Conservation (phyloP, 2,113 vertebrate species). For the Physeter macrocephalus region DNA sequence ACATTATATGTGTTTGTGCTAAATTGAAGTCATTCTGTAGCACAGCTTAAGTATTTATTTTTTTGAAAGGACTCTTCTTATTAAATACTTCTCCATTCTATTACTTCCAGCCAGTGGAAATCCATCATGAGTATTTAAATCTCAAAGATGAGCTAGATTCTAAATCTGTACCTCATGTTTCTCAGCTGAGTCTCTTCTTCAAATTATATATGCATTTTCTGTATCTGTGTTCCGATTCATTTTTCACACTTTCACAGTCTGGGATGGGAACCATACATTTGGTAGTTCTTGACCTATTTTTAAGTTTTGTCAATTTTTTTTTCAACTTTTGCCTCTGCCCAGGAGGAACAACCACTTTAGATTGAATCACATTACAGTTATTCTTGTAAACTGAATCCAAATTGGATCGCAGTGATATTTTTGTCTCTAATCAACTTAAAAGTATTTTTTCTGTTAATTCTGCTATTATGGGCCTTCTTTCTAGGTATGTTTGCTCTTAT, state of each 20-base stretch:
- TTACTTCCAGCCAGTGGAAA: background rate
- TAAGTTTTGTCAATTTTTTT: constrained; percentile 20
- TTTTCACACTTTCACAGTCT: constrained; percentile 48
- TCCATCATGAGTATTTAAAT: constrained; percentile 41
- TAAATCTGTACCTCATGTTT: constrained; percentile 32
- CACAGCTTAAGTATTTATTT: background rate
- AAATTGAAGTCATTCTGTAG: background rate
- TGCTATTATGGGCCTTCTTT: constrained; percentile 42
- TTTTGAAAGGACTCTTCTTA: background rate
- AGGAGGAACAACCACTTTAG: constrained; percentile 5
- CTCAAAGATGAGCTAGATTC: constrained; percentile 28
- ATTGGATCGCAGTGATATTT: constrained; percentile 43
- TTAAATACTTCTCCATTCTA: background rate
- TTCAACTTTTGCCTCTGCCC: background rate
- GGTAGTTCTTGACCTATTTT: constrained; percentile 42
- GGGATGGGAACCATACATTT: constrained; percentile 35
- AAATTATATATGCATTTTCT: constrained; percentile 59
- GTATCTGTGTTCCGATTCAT: constrained; percentile 27
- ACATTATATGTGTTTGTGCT: background rate
- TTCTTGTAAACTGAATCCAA: constrained; percentile 43
- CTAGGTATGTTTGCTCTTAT: constrained; percentile 14
- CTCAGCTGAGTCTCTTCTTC: constrained; percentile 48
- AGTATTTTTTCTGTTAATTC: constrained; percentile 43
- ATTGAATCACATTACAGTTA: constrained; percentile 41
- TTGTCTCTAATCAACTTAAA: constrained; percentile 36